phyloP scores from a whole-genome alignment of 2,797 vertebrate species.

The Psittacula derbiana region DNA sequence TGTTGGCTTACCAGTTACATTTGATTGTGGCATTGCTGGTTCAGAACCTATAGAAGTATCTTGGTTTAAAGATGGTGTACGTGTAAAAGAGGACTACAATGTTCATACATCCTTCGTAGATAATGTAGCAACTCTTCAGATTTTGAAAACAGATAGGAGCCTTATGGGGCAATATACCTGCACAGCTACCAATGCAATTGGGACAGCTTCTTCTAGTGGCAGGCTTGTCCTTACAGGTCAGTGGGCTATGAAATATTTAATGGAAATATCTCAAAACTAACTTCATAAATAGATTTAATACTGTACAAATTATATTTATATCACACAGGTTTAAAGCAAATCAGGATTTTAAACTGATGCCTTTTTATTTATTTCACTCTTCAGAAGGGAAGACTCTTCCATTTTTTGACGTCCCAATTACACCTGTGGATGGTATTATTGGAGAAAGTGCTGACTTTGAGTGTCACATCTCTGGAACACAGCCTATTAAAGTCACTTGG shows the following conservation, averaged over 20 bases:
- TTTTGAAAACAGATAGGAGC: slow-evolving; percentile 81
- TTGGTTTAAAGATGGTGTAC: slow-evolving; percentile 88
- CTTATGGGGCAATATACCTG: slow-evolving; percentile 92
- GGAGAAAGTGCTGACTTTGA: slow-evolving; percentile 90
- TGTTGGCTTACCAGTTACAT: slow-evolving; percentile 81
- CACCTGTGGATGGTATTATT: slow-evolving; percentile 83
- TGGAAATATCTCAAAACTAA: not conserved
- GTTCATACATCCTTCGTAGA: slow-evolving; percentile 86
- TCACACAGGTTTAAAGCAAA: not conserved
- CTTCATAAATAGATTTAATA: not conserved
- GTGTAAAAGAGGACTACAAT: slow-evolving; percentile 78
- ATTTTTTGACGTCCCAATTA: slow-evolving; percentile 87
- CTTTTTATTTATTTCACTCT: slow-evolving; percentile 60
- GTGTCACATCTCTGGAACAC: slow-evolving; percentile 91
- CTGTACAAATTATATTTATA: not conserved
- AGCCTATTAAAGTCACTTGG: slow-evolving; percentile 92
- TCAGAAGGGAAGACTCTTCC: slow-evolving; percentile 91
- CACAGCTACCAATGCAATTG: slow-evolving; percentile 89
- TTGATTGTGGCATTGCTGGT: slow-evolving; percentile 88
- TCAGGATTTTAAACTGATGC: not conserved
- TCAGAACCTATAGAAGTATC: slow-evolving; percentile 90
- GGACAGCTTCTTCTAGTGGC: slow-evolving; percentile 90
- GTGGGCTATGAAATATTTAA: slow-evolving; percentile 52
- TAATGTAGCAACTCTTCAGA: slow-evolving; percentile 87
- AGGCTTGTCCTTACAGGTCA: slow-evolving; percentile 93